Evolutionary conservation across 2,113 vertebrate species (phyloP).

Genomic region (Chionis minor): DNA sequence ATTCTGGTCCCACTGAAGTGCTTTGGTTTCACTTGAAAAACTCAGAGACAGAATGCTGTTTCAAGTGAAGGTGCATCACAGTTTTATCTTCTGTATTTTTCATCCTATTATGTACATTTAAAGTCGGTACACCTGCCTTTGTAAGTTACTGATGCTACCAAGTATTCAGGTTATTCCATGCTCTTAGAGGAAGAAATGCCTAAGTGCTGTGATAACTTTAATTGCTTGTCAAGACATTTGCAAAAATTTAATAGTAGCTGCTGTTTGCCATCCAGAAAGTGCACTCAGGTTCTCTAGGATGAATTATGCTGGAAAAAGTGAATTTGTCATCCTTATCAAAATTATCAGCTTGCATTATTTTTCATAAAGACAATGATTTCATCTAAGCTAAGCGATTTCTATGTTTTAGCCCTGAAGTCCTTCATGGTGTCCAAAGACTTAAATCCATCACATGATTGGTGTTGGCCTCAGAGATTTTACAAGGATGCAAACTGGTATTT

Average conservation of each 20-base stretch:
- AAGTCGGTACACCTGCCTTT: not conserved
- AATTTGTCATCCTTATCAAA: slow-evolving; percentile 28
- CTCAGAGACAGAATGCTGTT: not conserved
- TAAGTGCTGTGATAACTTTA: slow-evolving; percentile 7
- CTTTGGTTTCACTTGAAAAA: not conserved
- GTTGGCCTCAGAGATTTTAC: not conserved
- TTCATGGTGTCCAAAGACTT: not conserved
- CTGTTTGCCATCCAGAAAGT: slow-evolving; percentile 6
- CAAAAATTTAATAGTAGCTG: slow-evolving; percentile 7
- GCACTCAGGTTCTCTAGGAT: not conserved
- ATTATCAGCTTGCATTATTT: slow-evolving; percentile 18
- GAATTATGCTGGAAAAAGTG: not conserved
- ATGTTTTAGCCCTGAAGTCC: not conserved
- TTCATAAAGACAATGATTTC: not conserved
- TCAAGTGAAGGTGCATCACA: not conserved
- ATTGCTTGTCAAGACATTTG: slow-evolving; percentile 24
- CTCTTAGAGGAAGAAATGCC: not conserved
- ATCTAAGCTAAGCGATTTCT: not conserved
- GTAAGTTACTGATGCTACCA: not conserved
- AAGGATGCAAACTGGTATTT: not conserved
- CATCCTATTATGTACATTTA: not conserved
- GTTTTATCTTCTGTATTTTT: not conserved
- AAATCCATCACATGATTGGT: not conserved
- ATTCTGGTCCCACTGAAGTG: not conserved
- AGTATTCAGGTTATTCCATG: not conserved